Conservation (phyloP, 2,113 vertebrate genomes). For the Camarhynchus parvulus region DNA sequence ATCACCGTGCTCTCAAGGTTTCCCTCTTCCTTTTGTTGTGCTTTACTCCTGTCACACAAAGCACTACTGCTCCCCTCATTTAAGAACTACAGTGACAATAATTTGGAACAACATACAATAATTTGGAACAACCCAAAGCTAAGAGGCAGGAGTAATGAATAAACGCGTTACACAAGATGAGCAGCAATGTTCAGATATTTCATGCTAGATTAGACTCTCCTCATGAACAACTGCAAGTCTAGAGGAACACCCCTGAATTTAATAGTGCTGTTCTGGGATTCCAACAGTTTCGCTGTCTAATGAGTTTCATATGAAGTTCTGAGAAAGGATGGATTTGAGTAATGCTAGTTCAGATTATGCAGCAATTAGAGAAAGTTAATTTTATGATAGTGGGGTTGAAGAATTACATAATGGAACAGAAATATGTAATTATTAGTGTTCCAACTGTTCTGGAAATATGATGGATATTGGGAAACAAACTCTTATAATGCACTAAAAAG, state of each 20-base stretch:
- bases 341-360: neutral
- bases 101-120: neutral
- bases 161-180: neutral
- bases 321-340: neutral
- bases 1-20: neutral
- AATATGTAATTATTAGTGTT: neutral
- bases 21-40: neutral
- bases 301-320: neutral
- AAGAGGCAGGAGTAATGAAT: neutral
- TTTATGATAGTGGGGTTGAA: neutral
- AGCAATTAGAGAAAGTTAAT: neutral
- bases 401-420: neutral
- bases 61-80: neutral
- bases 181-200: rapidly evolving
- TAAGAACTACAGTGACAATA: neutral
- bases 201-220: neutral
- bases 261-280: neutral
- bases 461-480: neutral
- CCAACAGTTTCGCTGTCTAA: neutral
- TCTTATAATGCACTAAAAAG: neutral
- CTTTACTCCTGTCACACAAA: neutral
- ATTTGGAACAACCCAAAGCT: neutral
- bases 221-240: neutral
- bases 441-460: neutral
- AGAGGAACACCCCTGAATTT: neutral